Conservation (phyloP, 1,140 invertebrate species). For the Neodiprion fabricii region DNA sequence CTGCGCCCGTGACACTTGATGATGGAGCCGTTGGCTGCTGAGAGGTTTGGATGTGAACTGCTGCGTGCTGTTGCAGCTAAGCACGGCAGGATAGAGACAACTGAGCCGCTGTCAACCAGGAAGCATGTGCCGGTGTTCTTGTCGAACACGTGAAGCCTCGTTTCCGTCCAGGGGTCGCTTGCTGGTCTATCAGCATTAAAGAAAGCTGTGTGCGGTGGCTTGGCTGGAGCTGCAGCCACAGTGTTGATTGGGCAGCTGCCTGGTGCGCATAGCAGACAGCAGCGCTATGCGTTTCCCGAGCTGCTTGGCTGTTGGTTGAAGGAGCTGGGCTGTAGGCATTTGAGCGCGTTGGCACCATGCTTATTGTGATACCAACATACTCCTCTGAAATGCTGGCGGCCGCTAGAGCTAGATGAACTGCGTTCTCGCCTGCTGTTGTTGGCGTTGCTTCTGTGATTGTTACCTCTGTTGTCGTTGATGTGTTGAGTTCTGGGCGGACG, state of each 20-base stretch:
- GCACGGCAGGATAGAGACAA: constrained; percentile 27
- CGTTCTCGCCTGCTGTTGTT: too few species aligned
- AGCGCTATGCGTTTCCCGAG: too few species aligned
- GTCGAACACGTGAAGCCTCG: constrained; percentile 32
- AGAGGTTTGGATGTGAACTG: constrained; percentile 19
- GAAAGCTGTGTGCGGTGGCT: constrained; percentile 28
- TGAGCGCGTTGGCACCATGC: not conserved
- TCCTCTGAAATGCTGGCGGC: too few species aligned
- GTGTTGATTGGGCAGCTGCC: too few species aligned
- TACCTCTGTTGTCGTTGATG: too few species aligned
- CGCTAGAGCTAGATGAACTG: too few species aligned
- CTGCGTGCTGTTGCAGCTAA: constrained; percentile 24
- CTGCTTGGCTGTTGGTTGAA: too few species aligned
- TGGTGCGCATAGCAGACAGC: too few species aligned
- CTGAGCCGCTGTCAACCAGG: constrained; percentile 29
- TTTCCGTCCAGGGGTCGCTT: constrained; percentile 20
- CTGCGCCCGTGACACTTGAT: constrained; percentile 33
- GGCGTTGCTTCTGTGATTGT: too few species aligned
- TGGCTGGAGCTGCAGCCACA: not conserved
- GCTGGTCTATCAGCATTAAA: constrained; percentile 21
- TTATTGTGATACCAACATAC: constrained; percentile 16
- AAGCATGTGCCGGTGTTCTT: not conserved
- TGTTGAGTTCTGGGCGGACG: too few species aligned
- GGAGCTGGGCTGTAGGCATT: not conserved
- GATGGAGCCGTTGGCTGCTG: constrained; percentile 33